phyloP scores from a whole-genome alignment of 2,113 vertebrate species.

The Ameiurus melas region DNA sequence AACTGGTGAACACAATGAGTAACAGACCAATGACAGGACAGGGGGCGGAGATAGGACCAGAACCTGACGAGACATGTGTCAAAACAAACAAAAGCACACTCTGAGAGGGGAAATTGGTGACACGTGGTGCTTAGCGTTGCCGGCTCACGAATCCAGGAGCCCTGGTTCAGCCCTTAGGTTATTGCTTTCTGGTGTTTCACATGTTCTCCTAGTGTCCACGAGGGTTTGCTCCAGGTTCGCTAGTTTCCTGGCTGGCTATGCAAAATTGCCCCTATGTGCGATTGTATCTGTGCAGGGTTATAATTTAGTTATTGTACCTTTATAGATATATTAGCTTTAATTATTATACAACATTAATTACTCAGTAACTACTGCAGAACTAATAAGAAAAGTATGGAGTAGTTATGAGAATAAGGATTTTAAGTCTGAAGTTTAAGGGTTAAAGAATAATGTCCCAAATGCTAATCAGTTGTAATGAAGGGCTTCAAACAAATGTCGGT shows the following conservation, averaged over 20 bases:
- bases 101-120: background rate
- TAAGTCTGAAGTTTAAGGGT: background rate
- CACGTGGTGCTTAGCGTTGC: background rate
- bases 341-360: background rate
- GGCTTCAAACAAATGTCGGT: background rate
- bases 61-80: background rate
- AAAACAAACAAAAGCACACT: too few species aligned
- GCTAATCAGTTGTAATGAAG: background rate
- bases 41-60: background rate
- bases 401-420: background rate
- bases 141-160: background rate
- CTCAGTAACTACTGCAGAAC: background rate
- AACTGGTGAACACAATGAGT: background rate
- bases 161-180: background rate
- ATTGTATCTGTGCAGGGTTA: background rate
- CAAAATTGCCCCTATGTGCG: background rate
- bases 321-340: background rate
- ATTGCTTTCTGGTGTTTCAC: background rate
- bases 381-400: background rate
- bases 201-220: background rate
- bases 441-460: background rate
- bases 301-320: background rate
- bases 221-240: background rate
- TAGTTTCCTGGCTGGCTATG: too few species aligned
- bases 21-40: constrained; percentile 3